phyloP scores from a whole-genome alignment of 2,797 vertebrate species.

The Enteromius viviparus region DNA sequence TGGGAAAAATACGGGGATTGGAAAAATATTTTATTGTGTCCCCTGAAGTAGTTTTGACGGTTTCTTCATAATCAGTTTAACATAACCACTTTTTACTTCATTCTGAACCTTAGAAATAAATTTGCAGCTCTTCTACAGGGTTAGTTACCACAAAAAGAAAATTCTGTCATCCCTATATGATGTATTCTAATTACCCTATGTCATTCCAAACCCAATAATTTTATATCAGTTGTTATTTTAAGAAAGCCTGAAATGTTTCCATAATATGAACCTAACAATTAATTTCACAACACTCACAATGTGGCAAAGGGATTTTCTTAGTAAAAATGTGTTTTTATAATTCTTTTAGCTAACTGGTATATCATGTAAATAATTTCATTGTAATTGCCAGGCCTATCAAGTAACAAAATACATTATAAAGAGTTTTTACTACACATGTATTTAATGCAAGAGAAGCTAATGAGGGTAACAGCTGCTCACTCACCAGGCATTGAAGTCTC shows the following conservation, averaged over 20 bases:
- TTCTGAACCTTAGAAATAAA: background rate
- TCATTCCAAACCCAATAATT: background rate
- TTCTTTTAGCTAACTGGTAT: too few relatives aligned
- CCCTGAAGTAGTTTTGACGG: background rate
- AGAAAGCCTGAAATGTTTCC: too few relatives aligned
- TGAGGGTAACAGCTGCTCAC: conserved; percentile 59
- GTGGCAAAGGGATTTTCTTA: too few relatives aligned
- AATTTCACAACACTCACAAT: too few relatives aligned
- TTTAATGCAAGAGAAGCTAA: background rate
- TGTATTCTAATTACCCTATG: background rate
- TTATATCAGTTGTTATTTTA: too few relatives aligned
- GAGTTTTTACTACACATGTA: background rate
- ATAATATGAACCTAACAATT: too few relatives aligned
- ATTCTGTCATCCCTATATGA: background rate
- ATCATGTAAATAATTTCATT: too few relatives aligned
- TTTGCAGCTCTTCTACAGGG: background rate
- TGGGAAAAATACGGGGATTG: background rate
- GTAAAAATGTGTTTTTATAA: too few relatives aligned
- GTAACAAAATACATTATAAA: background rate
- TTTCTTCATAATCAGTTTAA: background rate
- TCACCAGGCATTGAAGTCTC: conserved; percentile 79
- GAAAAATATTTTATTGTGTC: background rate
- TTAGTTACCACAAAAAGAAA: background rate
- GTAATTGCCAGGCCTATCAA: background rate
- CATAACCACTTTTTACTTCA: background rate